These are phyloP conservation scores for Phalacrocorax aristotelis DNA, from an alignment of 2,113 vertebrate species.

Conservation along the genomic window DNA sequence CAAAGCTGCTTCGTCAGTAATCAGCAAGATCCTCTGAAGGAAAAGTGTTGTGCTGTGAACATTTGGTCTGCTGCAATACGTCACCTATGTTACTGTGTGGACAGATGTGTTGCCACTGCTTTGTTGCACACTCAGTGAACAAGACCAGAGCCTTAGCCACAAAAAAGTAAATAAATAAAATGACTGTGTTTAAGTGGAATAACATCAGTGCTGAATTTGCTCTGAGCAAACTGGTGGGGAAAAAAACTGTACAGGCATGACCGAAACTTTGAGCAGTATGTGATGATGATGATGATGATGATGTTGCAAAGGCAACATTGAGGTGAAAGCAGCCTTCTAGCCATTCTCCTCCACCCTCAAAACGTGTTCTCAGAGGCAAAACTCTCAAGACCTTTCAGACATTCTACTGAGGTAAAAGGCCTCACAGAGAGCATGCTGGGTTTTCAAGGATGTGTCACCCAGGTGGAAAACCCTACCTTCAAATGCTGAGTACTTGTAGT, in stretches of 20 bases:
- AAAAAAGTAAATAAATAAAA: neutral
- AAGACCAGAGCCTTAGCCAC: neutral
- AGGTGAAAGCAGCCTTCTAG: neutral
- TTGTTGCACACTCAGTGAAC: neutral
- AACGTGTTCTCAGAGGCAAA: neutral
- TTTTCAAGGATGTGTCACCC: neutral
- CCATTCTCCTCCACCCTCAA: neutral
- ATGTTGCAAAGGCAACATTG: neutral
- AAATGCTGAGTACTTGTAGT: neutral
- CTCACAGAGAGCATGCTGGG: rapidly evolving
- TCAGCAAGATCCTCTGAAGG: neutral
- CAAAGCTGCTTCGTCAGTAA: neutral
- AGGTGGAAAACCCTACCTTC: neutral
- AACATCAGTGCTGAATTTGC: neutral
- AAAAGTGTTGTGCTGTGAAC: neutral
- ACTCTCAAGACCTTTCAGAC: neutral
- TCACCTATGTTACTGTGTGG: neutral
- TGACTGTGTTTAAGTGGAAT: neutral
- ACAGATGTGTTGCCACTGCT: neutral
- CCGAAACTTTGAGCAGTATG: neutral
- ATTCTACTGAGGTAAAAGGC: neutral
- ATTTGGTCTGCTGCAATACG: neutral
- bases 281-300: neutral
- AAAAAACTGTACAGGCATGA: rapidly evolving
- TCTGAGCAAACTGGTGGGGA: neutral